Conservation (phyloP, 2,113 vertebrate species). For the Lophotis ruficrista region DNA sequence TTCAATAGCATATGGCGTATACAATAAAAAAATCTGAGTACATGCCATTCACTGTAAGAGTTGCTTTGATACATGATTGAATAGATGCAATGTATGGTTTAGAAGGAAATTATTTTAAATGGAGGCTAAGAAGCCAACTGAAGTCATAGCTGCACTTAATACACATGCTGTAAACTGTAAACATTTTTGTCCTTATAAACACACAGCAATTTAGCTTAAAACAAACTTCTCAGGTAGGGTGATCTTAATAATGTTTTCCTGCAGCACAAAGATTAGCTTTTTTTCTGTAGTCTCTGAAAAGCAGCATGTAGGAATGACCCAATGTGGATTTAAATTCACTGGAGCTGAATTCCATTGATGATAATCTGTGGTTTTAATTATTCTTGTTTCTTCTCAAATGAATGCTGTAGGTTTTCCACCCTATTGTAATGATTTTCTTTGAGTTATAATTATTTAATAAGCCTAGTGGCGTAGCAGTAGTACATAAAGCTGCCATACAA, state of each 20-base stretch:
- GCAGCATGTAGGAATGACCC: not conserved
- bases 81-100: not conserved
- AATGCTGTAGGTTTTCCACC: not conserved
- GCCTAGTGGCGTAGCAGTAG: not conserved
- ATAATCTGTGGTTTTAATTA: constrained; percentile 47
- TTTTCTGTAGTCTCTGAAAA: not conserved
- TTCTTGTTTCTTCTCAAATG: constrained; percentile 1
- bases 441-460: constrained; percentile 10
- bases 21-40: not conserved
- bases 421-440: not conserved
- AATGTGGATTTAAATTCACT: constrained; percentile 44
- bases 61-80: not conserved
- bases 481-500: not conserved
- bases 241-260: constrained; percentile 15
- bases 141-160: not conserved
- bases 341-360: constrained; percentile 3
- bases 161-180: not conserved
- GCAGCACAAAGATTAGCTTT: not conserved
- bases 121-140: constrained; percentile 29
- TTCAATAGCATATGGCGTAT: not conserved
- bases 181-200: constrained; percentile 3
- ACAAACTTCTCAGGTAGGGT: not conserved
- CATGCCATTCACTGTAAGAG: not conserved
- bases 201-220: not conserved
- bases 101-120: constrained; percentile 42